phyloP scores from a whole-genome alignment of 2,888 invertebrate species.

The Aproaerema taeniolella region DNA sequence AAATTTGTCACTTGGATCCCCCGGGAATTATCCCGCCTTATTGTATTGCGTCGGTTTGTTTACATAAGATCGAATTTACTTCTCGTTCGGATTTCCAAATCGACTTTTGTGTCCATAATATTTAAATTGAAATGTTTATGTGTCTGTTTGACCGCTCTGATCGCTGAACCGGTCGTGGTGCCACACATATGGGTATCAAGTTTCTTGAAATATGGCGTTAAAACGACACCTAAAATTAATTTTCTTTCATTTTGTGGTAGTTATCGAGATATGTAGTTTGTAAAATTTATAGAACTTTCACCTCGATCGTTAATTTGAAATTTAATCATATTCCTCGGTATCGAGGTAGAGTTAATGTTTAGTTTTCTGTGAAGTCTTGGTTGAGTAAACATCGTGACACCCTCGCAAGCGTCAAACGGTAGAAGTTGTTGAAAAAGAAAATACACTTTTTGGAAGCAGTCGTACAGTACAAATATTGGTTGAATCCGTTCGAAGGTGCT shows the following conservation, averaged over 20 bases:
- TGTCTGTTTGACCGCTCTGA: slow-evolving; percentile 12
- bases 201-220: slow-evolving; percentile 22
- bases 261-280: slow-evolving; percentile 5
- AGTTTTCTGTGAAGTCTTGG: slow-evolving; percentile 36
- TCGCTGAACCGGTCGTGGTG: slow-evolving; percentile 12
- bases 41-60: slow-evolving; percentile 38
- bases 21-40: slow-evolving; percentile 28
- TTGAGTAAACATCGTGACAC: slow-evolving; percentile 55
- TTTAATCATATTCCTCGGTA: slow-evolving; percentile 17
- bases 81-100: slow-evolving; percentile 23
- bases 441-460: slow-evolving; percentile 67
- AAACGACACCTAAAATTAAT: slow-evolving; percentile 23
- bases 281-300: slow-evolving; percentile 10
- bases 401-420: slow-evolving; percentile 58
- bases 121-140: slow-evolving; percentile 15
- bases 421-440: slow-evolving; percentile 68
- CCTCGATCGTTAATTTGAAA: slow-evolving; percentile 8
- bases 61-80: slow-evolving; percentile 32
- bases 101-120: slow-evolving; percentile 24
- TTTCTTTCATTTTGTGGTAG: slow-evolving; percentile 16
- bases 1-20: slow-evolving; percentile 42
- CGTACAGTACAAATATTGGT: slow-evolving; percentile 67
- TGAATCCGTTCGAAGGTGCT: slow-evolving; percentile 65
- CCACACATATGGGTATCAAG: slow-evolving; percentile 16
- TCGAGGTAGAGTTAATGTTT: slow-evolving; percentile 35